Base-by-base conservation (phyloP, 2,888 invertebrate species). In the Melanophora roralis region DNA sequence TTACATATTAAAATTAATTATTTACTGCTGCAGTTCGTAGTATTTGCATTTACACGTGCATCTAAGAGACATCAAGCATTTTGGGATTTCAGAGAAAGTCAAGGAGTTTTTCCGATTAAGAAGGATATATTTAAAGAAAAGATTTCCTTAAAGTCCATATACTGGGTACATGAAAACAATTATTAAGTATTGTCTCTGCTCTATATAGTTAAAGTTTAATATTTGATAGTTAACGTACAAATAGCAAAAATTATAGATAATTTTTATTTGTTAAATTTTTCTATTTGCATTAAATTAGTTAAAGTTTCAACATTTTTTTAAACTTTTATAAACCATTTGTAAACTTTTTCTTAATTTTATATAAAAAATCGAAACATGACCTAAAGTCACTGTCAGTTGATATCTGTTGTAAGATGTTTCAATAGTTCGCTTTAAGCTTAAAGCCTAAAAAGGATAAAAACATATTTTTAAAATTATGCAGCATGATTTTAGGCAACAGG, bases 251-350 rank as follows among this genome's bases (percentile, higher is more conserved):
- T n/a, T n/a, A n/a, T n/a, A n/a, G n/a, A n/a, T n/a, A n/a, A 53
- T 53, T 67, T 74, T 51, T 27, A 43, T 74, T 23, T n/a, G 7
- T n/a, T n/a, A n/a, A n/a, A n/a, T 14, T 21, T 14, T 62, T 53
- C 12, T 49, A 32, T 7, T 40, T 38, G 14, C 14, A n/a, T 21
- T 51, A 12, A 16, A 16, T 51, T 38, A 11, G 21, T 9, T 38
- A 14, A 8, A 1, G 16, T 27, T 59, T 49, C 49, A 45, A 69
- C n/a, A n/a, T 16, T 8, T 34, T 8, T 34, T 34, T 34, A 34
- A 34, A 34, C n/a, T n/a, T n/a, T n/a, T 11, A 36, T 36, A 36
- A 8, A 3, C 8, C 8, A 8, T 36, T 36, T 36, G 11, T 36
- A n/a, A n/a, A n/a, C n/a, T n/a, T 36, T 36, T 11, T 36, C 1